A percentile compares a stretch with the other conserved stretches of the same genome.
Conservation (phyloP, 2,113 vertebrate genomes). For the Puffinus mauretanicus region DNA sequence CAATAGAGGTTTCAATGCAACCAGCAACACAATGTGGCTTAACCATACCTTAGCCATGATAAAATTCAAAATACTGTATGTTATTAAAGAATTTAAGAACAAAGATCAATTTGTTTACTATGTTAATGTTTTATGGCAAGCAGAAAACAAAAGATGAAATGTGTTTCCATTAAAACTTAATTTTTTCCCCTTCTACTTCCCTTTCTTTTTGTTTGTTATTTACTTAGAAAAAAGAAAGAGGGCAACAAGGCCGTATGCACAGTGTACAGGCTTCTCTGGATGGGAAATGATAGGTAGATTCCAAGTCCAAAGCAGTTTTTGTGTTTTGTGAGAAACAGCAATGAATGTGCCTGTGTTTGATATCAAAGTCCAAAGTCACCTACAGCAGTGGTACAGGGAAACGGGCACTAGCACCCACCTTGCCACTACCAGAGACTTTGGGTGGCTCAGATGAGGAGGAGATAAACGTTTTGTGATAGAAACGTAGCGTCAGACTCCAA, state of each 20-base stretch:
- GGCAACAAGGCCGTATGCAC: background rate
- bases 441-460: background rate
- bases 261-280: background rate
- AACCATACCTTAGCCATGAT: slow-evolving; percentile 2
- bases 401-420: background rate
- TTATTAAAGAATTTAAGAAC: slow-evolving; percentile 48
- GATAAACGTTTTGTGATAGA: background rate
- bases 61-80: slow-evolving; percentile 41
- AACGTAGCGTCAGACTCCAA: background rate
- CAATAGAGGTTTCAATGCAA: background rate
- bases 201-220: slow-evolving; percentile 22
- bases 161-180: slow-evolving; percentile 59
- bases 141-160: slow-evolving; percentile 29
- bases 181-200: background rate
- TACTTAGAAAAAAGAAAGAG: background rate
- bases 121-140: slow-evolving; percentile 35
- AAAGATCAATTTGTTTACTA: slow-evolving; percentile 56
- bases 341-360: background rate
- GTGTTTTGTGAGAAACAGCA: background rate
- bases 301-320: background rate
- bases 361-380: background rate
- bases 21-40: background rate
- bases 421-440: background rate
- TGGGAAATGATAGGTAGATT: background rate
- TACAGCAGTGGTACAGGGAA: background rate